Base-by-base conservation (phyloP, 1,140 invertebrate genomes). In the Diachasma alloeum region DNA sequence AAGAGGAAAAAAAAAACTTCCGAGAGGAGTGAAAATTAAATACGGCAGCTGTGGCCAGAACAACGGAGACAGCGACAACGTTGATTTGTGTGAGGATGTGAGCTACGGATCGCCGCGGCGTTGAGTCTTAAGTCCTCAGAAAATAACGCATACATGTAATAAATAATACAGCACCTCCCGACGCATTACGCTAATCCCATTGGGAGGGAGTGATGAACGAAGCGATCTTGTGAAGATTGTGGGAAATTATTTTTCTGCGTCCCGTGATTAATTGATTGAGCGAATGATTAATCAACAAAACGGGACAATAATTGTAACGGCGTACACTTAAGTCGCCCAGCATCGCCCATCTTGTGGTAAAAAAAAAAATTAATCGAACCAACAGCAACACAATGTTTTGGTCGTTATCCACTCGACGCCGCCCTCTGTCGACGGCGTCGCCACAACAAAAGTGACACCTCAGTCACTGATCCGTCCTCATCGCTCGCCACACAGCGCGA, bases 11-110 rank as follows among this genome's bases (percentile, higher is more conserved):
- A n/a, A 36, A 37, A 37, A 83, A 84, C 87, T 87, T 66, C 77
- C 78, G 77, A 67, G 44, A 84, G 26, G 59, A 77, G 78, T 72
- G 73, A 77, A 74, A 69, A 48, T 76, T 79, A 78, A 67, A 37
- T 78, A 78, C 22, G 56, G 74, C 78, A 75, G 67, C 48, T 56
- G 46, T 68, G 77, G 80, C 56, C 81, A 83, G 82, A 82, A 76
- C 80, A 82, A 81, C 68, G 56, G 26, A 72, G 37, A 66, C 67
- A 74, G 19, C 15, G n/a, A 42, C 44, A 84, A 88, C 84, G 84
- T 86, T 86, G 83, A 85, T 87, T 72, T 72, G 83, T 87, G 85
- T 85, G 84, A 87, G 85, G 84, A 86, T 86, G 82, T 86, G 84
- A 85, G 82, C 81, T 82, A 24, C 46, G 83, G 81, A 83, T 86